A percentile compares a stretch with the other conserved stretches of the same genome.
phyloP scores from a whole-genome alignment of 2,113 vertebrate species.

The Megalops atlanticus region DNA sequence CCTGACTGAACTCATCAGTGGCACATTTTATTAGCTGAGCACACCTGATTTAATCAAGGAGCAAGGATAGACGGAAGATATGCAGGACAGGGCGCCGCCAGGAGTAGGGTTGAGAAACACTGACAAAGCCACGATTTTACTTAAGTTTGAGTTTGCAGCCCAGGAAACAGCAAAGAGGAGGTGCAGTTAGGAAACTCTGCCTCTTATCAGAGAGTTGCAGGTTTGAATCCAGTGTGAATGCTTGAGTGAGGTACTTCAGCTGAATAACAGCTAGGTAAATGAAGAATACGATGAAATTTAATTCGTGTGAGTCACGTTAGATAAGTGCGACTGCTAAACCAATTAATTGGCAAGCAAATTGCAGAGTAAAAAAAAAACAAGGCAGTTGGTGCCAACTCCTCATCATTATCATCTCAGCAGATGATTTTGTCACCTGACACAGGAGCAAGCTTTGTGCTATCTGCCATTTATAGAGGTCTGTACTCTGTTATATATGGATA shows the following conservation, averaged over 20 bases:
- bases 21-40: too few species aligned
- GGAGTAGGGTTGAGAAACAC: too few species aligned
- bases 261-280: not conserved
- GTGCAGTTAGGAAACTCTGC: not conserved
- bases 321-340: not conserved
- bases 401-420: conserved; percentile 1
- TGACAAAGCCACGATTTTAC: too few species aligned
- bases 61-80: too few species aligned
- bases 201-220: not conserved
- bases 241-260: not conserved
- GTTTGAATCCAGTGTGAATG: not conserved
- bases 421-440: not conserved
- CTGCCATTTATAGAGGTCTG: not conserved
- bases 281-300: not conserved
- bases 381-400: not conserved
- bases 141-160: too few species aligned
- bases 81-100: too few species aligned
- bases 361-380: not conserved
- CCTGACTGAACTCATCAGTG: too few species aligned
- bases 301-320: not conserved
- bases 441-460: not conserved
- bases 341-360: not conserved
- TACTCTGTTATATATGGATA: not conserved
- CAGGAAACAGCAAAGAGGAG: too few species aligned
- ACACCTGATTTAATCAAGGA: too few species aligned